phyloP scores from a whole-genome alignment of 37 sponge, comb jelly and placozoan species.

The Beroe ovata region DNA sequence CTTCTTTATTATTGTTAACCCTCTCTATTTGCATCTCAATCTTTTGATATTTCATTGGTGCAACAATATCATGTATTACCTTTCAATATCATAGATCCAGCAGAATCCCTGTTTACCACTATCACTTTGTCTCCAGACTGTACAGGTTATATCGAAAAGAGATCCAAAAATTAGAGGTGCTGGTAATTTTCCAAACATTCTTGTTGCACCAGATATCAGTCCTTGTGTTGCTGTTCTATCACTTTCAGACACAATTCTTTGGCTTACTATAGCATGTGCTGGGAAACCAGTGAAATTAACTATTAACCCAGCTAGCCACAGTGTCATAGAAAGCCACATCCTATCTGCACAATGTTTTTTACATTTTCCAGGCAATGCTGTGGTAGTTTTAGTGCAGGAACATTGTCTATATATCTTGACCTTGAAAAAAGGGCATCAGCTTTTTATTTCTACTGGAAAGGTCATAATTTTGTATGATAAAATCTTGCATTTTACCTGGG shows the following conservation, averaged over 20 bases:
- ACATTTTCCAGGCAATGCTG: not conserved
- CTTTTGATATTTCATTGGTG: too few relatives aligned
- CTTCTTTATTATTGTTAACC: too few relatives aligned
- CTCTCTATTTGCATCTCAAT: too few relatives aligned
- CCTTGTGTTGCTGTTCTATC: constrained; percentile 13
- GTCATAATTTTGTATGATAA: too few relatives aligned
- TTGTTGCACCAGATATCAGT: constrained; percentile 1
- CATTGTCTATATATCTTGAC: not conserved
- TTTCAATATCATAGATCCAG: constrained; percentile 31
- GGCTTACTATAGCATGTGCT: not conserved
- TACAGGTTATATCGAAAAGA: not conserved
- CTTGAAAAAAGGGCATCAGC: too few relatives aligned
- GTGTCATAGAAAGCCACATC: not conserved
- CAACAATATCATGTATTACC: too few relatives aligned
- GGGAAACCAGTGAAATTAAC: constrained; percentile 14
- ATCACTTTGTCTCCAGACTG: constrained; percentile 3
- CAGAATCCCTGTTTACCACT: not conserved
- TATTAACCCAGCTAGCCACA: not conserved
- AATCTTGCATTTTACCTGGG: not conserved
- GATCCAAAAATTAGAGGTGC: not conserved
- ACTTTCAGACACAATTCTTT: not conserved
- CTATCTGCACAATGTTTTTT: not conserved
- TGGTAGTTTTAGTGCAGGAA: not conserved
- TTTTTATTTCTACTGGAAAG: too few relatives aligned
- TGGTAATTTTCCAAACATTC: constrained; percentile 3